Base-by-base conservation (phyloP, 1,140 invertebrate species). In the Pantala flavescens region DNA sequence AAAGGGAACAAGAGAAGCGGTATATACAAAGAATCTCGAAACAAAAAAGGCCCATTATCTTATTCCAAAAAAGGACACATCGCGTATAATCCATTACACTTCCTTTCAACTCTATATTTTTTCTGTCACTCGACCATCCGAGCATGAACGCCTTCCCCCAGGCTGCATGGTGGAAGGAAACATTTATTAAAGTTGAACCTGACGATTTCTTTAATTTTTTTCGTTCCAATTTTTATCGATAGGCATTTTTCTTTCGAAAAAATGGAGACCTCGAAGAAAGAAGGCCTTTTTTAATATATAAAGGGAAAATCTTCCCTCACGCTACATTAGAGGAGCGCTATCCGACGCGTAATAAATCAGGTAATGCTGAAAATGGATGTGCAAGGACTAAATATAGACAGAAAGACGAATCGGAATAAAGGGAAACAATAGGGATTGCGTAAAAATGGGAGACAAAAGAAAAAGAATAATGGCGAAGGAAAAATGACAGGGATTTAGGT, bases 261-360 rank as follows among this genome's bases (percentile, higher is more conserved):
- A 63, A 63, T 21, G 49, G 49, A 63, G n/a, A 63, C 49, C 49
- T 63, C n/a, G n/a, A 19, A 14, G 49, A 63, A 63, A 63, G 49
- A 63, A 63, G 14, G 49, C 49, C 14, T 63, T 63, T 63, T 63
- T 63, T 63, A 63, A 63, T 19, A 63, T 63, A 63, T 21, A 63
- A 63, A 63, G 49, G 49, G 49, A 63, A 63, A 63, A 63, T 63
- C 49, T 63, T 21, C 49, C 49, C 49, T 63, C n/a, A 63, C 49
- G 49, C 49, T 63, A 63, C 49, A 63, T 63, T 63, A 63, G 49
- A 21, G 49, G 16, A 63, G 49, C 49, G 49, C 3, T 63, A 63
- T 21, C 49, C 49, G n/a, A 21, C 14, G 14, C 49, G 49, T 63
- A 63, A 63, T 63, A 63, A 63, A 63, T 63, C 49, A 63, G n/a